Conservation (phyloP, 2,797 vertebrate genomes). For the Setipinna tenuifilis region DNA sequence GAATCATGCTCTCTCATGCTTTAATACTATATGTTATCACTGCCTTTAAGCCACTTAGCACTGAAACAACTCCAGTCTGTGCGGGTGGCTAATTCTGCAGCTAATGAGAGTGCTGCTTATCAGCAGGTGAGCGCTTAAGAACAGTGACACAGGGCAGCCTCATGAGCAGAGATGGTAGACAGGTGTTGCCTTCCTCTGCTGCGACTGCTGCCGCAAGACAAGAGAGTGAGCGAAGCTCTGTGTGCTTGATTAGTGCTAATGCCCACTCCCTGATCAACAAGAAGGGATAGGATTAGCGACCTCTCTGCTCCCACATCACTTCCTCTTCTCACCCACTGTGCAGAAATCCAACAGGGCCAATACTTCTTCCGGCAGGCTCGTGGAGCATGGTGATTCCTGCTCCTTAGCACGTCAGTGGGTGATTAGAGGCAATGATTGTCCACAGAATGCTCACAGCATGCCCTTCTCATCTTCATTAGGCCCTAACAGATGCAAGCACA, state of each 20-base stretch:
- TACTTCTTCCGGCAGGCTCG: background rate
- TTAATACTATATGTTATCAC: constrained; percentile 14
- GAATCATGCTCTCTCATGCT: constrained; percentile 3
- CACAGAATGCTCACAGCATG: background rate
- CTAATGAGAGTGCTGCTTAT: constrained; percentile 16
- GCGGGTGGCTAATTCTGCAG: background rate
- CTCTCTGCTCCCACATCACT: background rate
- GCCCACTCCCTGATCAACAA: background rate
- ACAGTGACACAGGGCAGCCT: background rate
- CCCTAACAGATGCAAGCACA: background rate
- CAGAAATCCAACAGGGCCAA: background rate
- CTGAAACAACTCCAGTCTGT: background rate
- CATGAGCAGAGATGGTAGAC: background rate
- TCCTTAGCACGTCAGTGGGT: background rate
- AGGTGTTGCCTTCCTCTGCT: background rate
- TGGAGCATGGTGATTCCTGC: background rate
- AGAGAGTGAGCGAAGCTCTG: background rate
- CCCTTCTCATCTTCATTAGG: background rate
- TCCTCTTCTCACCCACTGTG: constrained; percentile 9
- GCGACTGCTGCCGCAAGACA: background rate
- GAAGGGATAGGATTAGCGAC: background rate
- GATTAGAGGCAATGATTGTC: constrained; percentile 2
- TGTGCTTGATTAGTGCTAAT: background rate
- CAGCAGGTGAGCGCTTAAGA: background rate
- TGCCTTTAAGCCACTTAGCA: constrained; percentile 27